Base-by-base conservation (phyloP, 2,888 invertebrate species). In the Camptogramma bilineatum region DNA sequence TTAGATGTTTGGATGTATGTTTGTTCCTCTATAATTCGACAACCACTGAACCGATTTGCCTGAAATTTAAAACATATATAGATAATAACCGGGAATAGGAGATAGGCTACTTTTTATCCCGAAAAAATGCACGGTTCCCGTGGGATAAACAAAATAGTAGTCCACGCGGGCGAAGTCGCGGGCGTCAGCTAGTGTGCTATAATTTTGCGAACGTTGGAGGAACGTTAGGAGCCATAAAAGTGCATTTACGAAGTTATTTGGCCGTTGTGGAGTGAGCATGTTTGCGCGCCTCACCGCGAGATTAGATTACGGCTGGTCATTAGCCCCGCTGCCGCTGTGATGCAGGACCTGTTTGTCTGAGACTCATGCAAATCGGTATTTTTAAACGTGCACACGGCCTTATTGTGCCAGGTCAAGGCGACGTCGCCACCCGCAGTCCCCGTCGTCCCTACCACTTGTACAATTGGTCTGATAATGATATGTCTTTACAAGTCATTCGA, bases 241-340 rank as follows among this genome's bases (percentile, higher is more conserved):
- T 64, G 65, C 65, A 64, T 66, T 62, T 52, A 70, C 70, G 71
- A 69, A 71, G 72, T 69, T 68, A 65, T 69, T 79, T 75, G 71
- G 77, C 69, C 76, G 74, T 61, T 71, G 81, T 78, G 70, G 73
- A 73, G 76, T 76, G 74, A 73, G 82, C 75, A 77, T 75, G 77
- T 74, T 77, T 74, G 69, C 75, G 67, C 77, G 76, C 72, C 69
- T 71, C 73, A 74, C 71, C 72, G 74, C 76, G 74, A 87, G 90
- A 89, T 89, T 88, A 89, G 89, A 90, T 90, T 88, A 86, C 86
- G 78, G 71, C 73, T 86, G 89, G 89, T 88, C 89, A 83, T 88
- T 89, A 87, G 84, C 88, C 86, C 77, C 63, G 75, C 77, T 76
- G 77, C 78, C 79, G 76, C 68, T 76, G 72, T 78, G 81, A 74